Base-by-base conservation (phyloP, 2,888 invertebrate genomes). In the Sisyra nigra region DNA sequence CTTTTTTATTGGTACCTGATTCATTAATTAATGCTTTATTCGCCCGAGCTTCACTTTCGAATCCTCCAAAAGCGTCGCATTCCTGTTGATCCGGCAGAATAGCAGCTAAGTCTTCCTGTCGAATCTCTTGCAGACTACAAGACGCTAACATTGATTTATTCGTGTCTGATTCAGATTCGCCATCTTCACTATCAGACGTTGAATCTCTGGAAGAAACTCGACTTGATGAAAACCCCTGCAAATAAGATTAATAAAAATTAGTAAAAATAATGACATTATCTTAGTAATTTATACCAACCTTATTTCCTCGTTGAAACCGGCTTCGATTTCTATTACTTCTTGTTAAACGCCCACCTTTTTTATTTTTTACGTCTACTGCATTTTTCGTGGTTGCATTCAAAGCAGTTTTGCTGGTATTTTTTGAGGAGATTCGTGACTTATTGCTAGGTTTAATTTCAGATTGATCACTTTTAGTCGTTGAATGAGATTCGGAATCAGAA, bases 91-190 rank as follows among this genome's bases (percentile, higher is more conserved):
- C 81, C 45, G 83, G 82, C 57, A 84, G 65, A 59, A 84, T 75
- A 50, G 80, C 83, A 49, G 81, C 81, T 52, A 83, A 65, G 62
- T 83, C 82, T 57, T 82, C 82, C 62, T 83, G 80, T 57, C 81
- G 76, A 57, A 83, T 80, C 57, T 81, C 80, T 59, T 74, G 73
- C 45, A 70, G 57, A 54, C 65, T 74, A 56, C 68, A 74, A 24
- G 71, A 69, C 48, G 66, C 68, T 48, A 74, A 63, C 48, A 70
- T 73, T 3, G 68, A 71, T 48, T 68, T 71, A 48, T 67, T 66
- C 48, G 48, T 48, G 45, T 45, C 49, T 11, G 47, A 45, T 52
- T 61, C 65, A 18, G 53, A 47, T 31, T 47, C 54, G 51, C 50
- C 53, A 47, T 64, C 63, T 51, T 48, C 45, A 41, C 57, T 48